Conservation (phyloP, 2,888 invertebrate species). For the Philopedon plagiatum region DNA sequence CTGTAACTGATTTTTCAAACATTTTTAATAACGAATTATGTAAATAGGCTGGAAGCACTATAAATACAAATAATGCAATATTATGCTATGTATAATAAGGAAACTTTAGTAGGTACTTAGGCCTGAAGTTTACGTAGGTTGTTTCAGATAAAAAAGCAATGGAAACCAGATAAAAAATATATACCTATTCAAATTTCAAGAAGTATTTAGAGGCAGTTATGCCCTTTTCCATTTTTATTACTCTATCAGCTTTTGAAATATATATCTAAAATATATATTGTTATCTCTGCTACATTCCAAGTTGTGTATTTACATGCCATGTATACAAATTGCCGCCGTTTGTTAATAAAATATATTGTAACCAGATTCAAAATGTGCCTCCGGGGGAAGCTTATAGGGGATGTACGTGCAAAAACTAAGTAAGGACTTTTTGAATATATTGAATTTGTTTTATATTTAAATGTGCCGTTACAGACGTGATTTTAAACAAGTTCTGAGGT, state of each 20-base stretch:
- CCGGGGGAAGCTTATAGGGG: background rate
- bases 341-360: background rate
- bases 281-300: background rate
- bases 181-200: too few species aligned
- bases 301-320: background rate
- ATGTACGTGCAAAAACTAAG: slow-evolving; percentile 8
- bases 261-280: background rate
- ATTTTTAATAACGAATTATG: too few species aligned
- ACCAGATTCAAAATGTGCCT: background rate
- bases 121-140: too few species aligned
- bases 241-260: background rate
- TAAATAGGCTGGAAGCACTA: too few species aligned
- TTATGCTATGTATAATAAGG: too few species aligned
- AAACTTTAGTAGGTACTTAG: too few species aligned
- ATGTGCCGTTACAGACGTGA: background rate
- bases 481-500: background rate
- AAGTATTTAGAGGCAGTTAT: too few species aligned
- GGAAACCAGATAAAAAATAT: too few species aligned
- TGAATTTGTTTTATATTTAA: background rate
- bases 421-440: background rate
- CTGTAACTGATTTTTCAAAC: too few species aligned
- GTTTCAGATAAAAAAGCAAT: too few species aligned
- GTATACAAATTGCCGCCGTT: background rate
- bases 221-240: too few species aligned
- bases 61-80: too few species aligned